phyloP scores from a whole-genome alignment of 2,888 invertebrate species.

The Sericinus montela region DNA sequence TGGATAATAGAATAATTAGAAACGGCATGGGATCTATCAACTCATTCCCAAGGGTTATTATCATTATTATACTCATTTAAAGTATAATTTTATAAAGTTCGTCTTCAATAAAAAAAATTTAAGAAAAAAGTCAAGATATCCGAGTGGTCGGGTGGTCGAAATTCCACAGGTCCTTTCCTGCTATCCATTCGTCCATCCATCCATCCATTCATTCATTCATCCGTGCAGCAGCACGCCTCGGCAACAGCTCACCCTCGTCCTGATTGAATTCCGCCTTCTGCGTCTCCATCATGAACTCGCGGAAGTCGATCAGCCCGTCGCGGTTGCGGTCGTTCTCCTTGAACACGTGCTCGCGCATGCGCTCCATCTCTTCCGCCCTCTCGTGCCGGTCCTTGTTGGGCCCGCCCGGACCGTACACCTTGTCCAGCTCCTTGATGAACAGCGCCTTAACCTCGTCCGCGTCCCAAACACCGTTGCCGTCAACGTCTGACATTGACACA shows the following conservation, averaged over 20 bases:
- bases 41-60: too few species aligned
- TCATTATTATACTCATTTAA: too few species aligned
- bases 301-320: slow-evolving; percentile 92
- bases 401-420: slow-evolving; percentile 91
- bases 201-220: too few species aligned
- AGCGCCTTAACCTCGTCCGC: slow-evolving; percentile 95
- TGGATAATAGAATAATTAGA: too few species aligned
- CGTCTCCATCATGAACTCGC: slow-evolving; percentile 94
- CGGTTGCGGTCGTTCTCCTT: slow-evolving; percentile 92
- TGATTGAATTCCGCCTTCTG: slow-evolving; percentile 89
- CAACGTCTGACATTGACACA: slow-evolving; percentile 80
- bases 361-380: slow-evolving; percentile 96
- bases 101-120: too few species aligned
- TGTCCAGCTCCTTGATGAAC: slow-evolving; percentile 96
- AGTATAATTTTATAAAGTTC: too few species aligned
- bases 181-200: too few species aligned
- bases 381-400: slow-evolving; percentile 94
- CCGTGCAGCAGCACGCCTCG: too few species aligned
- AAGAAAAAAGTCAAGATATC: too few species aligned
- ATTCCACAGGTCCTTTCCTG: too few species aligned
- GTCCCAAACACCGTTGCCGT: slow-evolving; percentile 95
- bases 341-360: slow-evolving; percentile 98
- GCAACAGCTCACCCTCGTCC: slow-evolving; percentile 79
- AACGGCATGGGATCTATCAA: too few species aligned
- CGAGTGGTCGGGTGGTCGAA: too few species aligned